Evolutionary conservation across 2,888 invertebrate species (phyloP).

Genomic region (Stenotaenia linearis): DNA sequence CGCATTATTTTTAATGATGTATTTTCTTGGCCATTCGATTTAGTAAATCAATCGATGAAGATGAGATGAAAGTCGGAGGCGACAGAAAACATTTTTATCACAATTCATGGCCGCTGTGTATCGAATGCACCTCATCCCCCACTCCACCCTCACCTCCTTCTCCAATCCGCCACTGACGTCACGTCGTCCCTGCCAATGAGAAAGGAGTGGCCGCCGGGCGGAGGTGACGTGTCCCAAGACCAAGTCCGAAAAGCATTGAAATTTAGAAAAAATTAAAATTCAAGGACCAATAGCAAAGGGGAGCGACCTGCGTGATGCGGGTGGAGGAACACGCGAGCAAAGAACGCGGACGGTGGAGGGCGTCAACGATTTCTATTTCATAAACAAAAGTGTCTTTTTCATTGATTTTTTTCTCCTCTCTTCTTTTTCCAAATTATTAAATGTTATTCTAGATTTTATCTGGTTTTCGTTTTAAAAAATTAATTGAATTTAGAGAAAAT

Average conservation of each 20-base stretch:
- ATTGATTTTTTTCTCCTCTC: not conserved
- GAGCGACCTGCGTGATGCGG: not conserved
- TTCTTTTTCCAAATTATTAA: not conserved
- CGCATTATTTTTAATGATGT: not conserved
- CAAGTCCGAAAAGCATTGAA: slow-evolving; percentile 2
- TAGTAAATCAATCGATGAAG: not conserved
- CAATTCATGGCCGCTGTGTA: not conserved
- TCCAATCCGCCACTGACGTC: not conserved
- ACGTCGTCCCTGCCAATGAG: not conserved
- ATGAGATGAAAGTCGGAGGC: not conserved
- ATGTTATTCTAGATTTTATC: not conserved
- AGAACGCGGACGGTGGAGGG: not conserved
- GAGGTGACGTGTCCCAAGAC: not conserved
- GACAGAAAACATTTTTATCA: not conserved
- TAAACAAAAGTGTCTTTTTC: not conserved
- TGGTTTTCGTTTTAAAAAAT: not conserved
- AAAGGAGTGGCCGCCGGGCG: not conserved
- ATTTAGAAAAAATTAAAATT: slow-evolving; percentile 27
- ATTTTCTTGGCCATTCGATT: not conserved
- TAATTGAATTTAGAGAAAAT: not conserved
- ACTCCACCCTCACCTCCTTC: not conserved
- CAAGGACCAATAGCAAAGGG: slow-evolving; percentile 26
- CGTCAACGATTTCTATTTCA: not conserved
- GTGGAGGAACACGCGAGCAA: not conserved
- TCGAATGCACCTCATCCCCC: not conserved